Conservation (phyloP, 2,797 vertebrate genomes). For the Perodicticus potto region DNA sequence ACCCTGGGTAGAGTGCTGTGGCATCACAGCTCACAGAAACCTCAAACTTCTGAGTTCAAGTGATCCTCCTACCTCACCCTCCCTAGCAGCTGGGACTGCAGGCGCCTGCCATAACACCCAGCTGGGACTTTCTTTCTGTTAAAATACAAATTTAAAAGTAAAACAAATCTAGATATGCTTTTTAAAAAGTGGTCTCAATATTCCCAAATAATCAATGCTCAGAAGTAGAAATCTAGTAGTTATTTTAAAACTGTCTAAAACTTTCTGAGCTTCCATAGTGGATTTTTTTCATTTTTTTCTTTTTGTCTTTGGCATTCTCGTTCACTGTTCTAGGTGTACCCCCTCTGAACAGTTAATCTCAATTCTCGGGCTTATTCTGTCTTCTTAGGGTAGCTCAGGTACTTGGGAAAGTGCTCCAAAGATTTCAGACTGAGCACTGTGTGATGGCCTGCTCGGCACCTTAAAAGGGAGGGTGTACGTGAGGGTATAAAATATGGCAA, state of each 20-base stretch:
- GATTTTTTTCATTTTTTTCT: neutral
- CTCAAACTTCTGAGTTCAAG: too few relatives aligned
- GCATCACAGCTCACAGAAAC: too few relatives aligned
- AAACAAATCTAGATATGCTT: neutral
- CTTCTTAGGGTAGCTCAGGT: neutral
- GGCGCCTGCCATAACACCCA: too few relatives aligned
- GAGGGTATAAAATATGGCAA: neutral
- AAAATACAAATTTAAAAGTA: slow-evolving; percentile 43
- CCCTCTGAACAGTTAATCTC: neutral
- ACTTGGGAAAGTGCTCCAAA: neutral
- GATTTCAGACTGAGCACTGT: neutral
- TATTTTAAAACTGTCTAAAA: slow-evolving; percentile 4
- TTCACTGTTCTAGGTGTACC: neutral
- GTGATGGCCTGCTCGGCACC: neutral
- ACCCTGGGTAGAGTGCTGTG: too few relatives aligned
- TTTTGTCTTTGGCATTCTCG: neutral
- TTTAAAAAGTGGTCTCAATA: neutral
- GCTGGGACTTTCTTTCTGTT: neutral
- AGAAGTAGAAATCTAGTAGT: neutral
- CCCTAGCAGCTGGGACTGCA: too few relatives aligned
- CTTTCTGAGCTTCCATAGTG: neutral
- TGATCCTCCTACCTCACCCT: too few relatives aligned
- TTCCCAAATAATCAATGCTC: neutral
- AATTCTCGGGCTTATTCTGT: neutral
- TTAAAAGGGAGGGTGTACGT: neutral